These are phyloP conservation scores for Axis porcinus DNA, from an alignment of 2,113 vertebrate species.

Conservation along the genomic window DNA sequence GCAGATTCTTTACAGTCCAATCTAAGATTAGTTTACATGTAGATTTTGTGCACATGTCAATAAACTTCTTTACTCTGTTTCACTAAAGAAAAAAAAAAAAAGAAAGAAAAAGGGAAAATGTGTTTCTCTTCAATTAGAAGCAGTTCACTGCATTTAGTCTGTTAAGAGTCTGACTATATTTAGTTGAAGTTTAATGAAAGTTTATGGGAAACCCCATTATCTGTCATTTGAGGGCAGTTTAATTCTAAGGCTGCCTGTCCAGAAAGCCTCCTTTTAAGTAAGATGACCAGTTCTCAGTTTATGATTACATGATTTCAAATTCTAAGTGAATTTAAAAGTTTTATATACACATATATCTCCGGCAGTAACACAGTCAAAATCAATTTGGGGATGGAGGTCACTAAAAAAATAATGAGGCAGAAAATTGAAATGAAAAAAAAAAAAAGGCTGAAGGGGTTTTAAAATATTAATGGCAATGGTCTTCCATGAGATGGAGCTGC, in stretches of 20 bases:
- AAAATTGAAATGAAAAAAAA: not conserved
- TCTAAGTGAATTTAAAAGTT: not conserved
- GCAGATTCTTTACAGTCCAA: not conserved
- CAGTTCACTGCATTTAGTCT: not conserved
- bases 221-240: not conserved
- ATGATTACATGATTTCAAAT: not conserved
- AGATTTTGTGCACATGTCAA: not conserved
- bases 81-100: not conserved
- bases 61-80: not conserved
- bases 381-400: not conserved
- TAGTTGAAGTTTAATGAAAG: not conserved
- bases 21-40: not conserved
- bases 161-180: not conserved
- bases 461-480: not conserved
- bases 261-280: too few relatives aligned
- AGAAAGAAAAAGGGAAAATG: not conserved
- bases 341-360: not conserved
- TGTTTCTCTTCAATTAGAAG: not conserved
- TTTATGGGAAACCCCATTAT: not conserved
- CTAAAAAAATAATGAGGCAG: not conserved
- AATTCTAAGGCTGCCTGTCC: not conserved
- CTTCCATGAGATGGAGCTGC: not conserved
- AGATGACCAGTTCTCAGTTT: not conserved
- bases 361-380: not conserved
- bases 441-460: not conserved